phyloP scores from a whole-genome alignment of 2,888 invertebrate genomes.

The Macroteleia sp. region DNA sequence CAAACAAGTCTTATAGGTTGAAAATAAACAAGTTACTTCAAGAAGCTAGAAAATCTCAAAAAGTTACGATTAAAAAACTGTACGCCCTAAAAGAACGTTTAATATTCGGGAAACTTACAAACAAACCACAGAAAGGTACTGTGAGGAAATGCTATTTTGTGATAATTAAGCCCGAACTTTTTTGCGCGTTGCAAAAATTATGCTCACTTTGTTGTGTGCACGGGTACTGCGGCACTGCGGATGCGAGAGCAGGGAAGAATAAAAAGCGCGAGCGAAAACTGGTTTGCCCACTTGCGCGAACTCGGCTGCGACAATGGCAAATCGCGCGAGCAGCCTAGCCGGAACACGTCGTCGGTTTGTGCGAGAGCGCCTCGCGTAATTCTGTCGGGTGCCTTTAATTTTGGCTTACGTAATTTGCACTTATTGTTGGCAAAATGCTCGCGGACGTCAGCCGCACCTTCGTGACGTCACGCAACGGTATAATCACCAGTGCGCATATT shows the following conservation, averaged over 20 bases:
- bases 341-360: conserved; percentile 1
- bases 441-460: conserved; percentile 71
- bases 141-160: no score
- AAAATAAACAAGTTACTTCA: no score
- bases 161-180: neutral
- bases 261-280: conserved; percentile 54
- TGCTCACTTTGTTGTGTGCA: conserved; percentile 1
- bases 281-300: conserved; percentile 62
- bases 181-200: conserved; percentile 14
- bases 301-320: conserved; percentile 46
- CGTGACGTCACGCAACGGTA: conserved; percentile 74
- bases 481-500: conserved; percentile 68
- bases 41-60: no score
- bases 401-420: conserved; percentile 58
- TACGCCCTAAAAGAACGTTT: no score
- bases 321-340: conserved; percentile 13
- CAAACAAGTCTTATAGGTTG: no score
- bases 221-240: conserved; percentile 6
- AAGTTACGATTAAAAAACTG: no score
- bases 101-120: no score
- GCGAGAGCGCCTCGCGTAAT: conserved; percentile 21
- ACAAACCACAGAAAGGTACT: no score
- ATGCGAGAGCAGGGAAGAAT: conserved; percentile 18
- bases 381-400: conserved; percentile 46
- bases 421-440: conserved; percentile 59